Evolutionary conservation across 2,888 invertebrate genomes (phyloP).

Genomic region (Cremastinae sp.): DNA sequence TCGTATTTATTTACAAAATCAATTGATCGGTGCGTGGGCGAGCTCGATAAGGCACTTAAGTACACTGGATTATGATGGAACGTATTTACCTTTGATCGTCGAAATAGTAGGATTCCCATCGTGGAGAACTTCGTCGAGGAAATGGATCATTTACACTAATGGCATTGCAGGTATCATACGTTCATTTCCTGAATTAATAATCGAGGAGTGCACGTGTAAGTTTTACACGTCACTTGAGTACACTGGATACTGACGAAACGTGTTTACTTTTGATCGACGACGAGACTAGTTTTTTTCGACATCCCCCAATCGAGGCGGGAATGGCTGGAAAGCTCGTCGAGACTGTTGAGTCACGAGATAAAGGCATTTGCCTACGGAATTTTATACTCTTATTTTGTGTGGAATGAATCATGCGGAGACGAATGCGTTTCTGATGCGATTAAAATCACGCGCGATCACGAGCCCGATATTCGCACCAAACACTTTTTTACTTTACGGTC

Average conservation of each 20-base stretch:
- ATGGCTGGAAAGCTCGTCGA: constrained; percentile 18
- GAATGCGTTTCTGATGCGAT: background rate
- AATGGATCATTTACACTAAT: no score
- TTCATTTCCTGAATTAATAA: background rate
- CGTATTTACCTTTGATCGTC: no score
- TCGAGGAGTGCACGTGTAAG: background rate
- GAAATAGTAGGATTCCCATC: no score
- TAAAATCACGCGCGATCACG: constrained; percentile 26
- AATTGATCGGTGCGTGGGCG: no score
- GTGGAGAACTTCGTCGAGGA: no score
- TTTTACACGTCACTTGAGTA: constrained; percentile 14
- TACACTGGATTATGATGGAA: no score
- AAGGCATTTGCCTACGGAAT: constrained; percentile 44
- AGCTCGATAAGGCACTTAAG: no score
- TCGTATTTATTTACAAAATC: no score
- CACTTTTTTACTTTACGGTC: background rate
- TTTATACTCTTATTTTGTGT: constrained; percentile 45
- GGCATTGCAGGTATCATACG: background rate
- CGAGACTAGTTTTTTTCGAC: constrained; percentile 6
- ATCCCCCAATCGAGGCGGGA: constrained; percentile 10
- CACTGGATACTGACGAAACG: constrained; percentile 28
- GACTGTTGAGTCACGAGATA: constrained; percentile 45
- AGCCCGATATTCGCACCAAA: background rate
- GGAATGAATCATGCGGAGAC: constrained; percentile 52
- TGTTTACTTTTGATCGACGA: constrained; percentile 43